Evolutionary conservation across 2,113 vertebrate species (phyloP), one percentile per base, ranked within the genome.

Genomic region (Nipponia nippon): DNA sequence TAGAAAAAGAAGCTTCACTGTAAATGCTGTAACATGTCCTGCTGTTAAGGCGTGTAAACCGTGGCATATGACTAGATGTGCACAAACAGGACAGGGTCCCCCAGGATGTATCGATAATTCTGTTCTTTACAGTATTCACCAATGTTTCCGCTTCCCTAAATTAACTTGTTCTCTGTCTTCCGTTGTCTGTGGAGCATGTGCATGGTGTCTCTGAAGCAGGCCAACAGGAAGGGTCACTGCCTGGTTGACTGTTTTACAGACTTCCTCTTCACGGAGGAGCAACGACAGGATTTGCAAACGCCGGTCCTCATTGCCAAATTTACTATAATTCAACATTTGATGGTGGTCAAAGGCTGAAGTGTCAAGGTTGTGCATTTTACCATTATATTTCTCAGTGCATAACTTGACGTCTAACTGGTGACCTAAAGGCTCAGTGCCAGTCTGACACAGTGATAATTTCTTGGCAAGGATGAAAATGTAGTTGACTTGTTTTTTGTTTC

Each of bases 211-310:
- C 49, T 92, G 83, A 83, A 82, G 58, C 58, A 63, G 46, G 38
- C 78, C 92, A 93, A 50, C 47, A 75, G 90, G 88, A 96, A 77
- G 80, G 81, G 81, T 91, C 61, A 58, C 30, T 92, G 86, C 32
- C 47, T 80, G 83, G 55, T 84, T 96, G 83, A 75, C 67, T 85
- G 49, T 78, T 95, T 61, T 71, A 85, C 79, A 93, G 66, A 44
- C 66, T 96, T 97, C 55, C 58, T 91, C 23, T 82, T 91, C 36
- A n/a, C 4, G 4, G 85, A 87, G 50, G 13, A 94, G 83, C 21
- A 34, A 7, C 25, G 67, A 87, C 42, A 66, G n/a, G 55, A 76
- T 73, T 91, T 73, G 66, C 16, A 3, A 82, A 47, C n/a, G 30
- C 49, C 1, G 6, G 19, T 56, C 34, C 27, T 82, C 15, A 3